Evolutionary conservation across 2,113 vertebrate genomes (phyloP).

Genomic region (Calypte anna): DNA sequence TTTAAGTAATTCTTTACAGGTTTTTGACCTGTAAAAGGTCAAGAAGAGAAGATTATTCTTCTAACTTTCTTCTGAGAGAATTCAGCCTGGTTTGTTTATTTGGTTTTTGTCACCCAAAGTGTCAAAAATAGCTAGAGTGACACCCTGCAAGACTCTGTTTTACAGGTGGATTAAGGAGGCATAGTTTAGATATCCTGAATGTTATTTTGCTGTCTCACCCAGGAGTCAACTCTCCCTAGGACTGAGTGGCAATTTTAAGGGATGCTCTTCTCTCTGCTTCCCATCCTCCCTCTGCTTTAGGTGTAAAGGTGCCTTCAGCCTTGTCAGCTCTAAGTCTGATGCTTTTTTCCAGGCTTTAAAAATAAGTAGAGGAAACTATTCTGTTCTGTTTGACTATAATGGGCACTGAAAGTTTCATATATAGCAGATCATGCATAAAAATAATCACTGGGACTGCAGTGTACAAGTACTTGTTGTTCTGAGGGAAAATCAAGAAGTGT

Average conservation of each 20-base stretch:
- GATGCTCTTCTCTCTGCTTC: not conserved
- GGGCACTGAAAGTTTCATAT: not conserved
- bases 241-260: not conserved
- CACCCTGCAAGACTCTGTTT: not conserved
- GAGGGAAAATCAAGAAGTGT: conserved; percentile 27
- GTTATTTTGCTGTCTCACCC: not conserved
- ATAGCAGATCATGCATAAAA: conserved; percentile 31
- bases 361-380: conserved; percentile 16
- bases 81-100: not conserved
- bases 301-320: not conserved
- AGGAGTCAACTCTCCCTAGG: not conserved
- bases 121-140: not conserved
- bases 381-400: conserved; percentile 17
- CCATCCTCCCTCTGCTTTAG: not conserved
- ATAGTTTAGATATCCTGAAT: not conserved
- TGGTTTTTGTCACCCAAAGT: not conserved
- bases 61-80: not conserved
- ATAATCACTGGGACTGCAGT: conserved; percentile 20
- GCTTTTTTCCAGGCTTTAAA: conserved; percentile 10
- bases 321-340: conserved; percentile 10
- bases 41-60: not conserved
- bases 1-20: no score
- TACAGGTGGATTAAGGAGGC: not conserved
- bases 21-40: not conserved
- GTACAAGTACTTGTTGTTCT: conserved; percentile 57